Base-by-base conservation (phyloP, 2,113 vertebrate genomes). In the Takifugu bimaculatus region DNA sequence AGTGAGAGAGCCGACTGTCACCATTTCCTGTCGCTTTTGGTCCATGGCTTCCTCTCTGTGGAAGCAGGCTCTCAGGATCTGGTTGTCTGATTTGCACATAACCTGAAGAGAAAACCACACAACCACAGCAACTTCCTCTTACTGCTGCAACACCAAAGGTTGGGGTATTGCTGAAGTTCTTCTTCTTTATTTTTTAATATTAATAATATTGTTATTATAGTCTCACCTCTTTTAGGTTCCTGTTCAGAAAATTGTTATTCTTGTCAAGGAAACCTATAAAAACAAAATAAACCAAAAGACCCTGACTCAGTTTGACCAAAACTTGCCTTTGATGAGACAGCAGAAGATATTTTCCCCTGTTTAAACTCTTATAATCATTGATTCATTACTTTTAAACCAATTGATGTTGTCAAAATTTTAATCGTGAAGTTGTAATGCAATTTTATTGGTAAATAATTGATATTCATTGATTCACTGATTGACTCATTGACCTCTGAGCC, bases 201-300 rank as follows among this genome's bases (percentile, higher is more conserved):
- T 20, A 20, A 20, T 20, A 20, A 48, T 4, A 48, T n/a, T n/a
- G 3, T 15, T n/a, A n/a, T 48, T n/a, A 15, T n/a, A 10, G 3
- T 3, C 89, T 93, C 79, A 96, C 97, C 93, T 98, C 95, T 84
- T 98, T 98, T 65, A 98, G 88, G 87, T 95, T 98, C 74, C 97
- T 90, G 88, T 94, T 98, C 39, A 98, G 93, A 60, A 93, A 93
- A 77, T 99, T 94, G 0, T 98, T 98, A 89, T 99, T 98, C 87
- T 98, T 99, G 74, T 99, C 96, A 48, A 99, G 83, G 84, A 99
- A 99, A 60, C 97, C 97, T 98, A 68, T 42, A 26, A 48, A 2
- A 60, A 72, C 11, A 32, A 47, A 50, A 66, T 32, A 32, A 4
- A 32, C 29, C 29, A 32, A 32, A 32, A 20, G 20, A 20, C 20